phyloP scores from a whole-genome alignment of 2,113 vertebrate genomes.

The Coptodon bakossiorum region DNA sequence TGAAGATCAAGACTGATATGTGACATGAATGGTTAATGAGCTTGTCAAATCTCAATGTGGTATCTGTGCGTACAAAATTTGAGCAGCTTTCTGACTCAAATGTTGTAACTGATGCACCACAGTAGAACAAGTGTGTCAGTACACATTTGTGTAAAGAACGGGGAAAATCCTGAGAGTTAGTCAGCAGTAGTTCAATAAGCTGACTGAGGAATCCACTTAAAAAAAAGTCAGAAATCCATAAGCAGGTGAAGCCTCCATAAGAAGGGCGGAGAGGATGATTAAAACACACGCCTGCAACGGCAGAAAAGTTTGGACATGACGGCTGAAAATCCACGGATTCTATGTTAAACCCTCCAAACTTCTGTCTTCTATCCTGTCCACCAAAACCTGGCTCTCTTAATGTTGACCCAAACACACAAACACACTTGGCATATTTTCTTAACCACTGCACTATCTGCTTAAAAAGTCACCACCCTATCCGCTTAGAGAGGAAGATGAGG shows the following conservation, averaged over 20 bases:
- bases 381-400: background rate
- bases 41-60: background rate
- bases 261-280: background rate
- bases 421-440: constrained; percentile 4
- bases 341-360: background rate
- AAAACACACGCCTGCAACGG: background rate
- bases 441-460: constrained; percentile 28
- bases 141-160: background rate
- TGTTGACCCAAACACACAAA: background rate
- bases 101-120: background rate
- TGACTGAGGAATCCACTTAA: background rate
- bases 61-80: background rate
- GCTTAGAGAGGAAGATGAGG: constrained; percentile 9
- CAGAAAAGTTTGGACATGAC: background rate
- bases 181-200: background rate
- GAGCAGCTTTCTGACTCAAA: background rate
- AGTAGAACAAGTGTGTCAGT: background rate
- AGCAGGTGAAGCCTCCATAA: background rate
- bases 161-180: background rate
- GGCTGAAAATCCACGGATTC: background rate
- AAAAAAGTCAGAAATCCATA: background rate
- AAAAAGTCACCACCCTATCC: background rate
- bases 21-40: constrained; percentile 22
- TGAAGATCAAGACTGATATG: constrained; percentile 15
- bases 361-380: background rate